These are phyloP conservation scores for Leptopterna dolabrata DNA, from an alignment of 2,888 invertebrate genomes.

Conservation along the genomic window DNA sequence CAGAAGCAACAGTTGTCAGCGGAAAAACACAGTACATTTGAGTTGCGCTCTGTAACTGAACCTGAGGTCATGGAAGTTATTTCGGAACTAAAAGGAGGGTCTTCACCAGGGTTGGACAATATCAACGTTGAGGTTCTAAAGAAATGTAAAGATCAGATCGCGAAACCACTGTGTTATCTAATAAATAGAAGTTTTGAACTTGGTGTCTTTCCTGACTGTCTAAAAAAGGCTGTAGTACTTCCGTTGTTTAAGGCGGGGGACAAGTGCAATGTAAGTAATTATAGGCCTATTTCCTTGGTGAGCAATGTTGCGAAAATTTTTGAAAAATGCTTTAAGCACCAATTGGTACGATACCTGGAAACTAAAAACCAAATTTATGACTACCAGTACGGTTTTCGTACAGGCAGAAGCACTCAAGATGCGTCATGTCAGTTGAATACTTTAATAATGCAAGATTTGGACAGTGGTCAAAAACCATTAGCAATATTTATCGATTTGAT, in stretches of 20 bases:
- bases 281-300: constrained; percentile 18
- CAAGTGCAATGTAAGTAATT: background rate
- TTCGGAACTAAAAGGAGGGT: background rate
- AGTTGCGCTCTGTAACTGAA: background rate
- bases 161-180: background rate
- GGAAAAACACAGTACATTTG: background rate
- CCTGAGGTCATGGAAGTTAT: background rate
- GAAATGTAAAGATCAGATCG: background rate
- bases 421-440: background rate
- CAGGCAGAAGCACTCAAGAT: constrained; percentile 13
- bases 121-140: background rate
- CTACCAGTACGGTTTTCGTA: constrained; percentile 27
- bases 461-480: background rate
- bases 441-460: background rate
- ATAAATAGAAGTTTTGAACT: background rate
- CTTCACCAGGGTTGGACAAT: background rate
- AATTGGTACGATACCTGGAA: background rate
- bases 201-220: background rate
- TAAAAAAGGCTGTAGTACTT: background rate
- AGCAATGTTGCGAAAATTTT: constrained; percentile 12
- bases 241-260: background rate
- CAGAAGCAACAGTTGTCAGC: background rate
- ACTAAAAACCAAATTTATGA: background rate
- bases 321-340: constrained; percentile 21
- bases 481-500: background rate